Base-by-base conservation (phyloP, 2,888 invertebrate species). In the Notodonta dromedarius region DNA sequence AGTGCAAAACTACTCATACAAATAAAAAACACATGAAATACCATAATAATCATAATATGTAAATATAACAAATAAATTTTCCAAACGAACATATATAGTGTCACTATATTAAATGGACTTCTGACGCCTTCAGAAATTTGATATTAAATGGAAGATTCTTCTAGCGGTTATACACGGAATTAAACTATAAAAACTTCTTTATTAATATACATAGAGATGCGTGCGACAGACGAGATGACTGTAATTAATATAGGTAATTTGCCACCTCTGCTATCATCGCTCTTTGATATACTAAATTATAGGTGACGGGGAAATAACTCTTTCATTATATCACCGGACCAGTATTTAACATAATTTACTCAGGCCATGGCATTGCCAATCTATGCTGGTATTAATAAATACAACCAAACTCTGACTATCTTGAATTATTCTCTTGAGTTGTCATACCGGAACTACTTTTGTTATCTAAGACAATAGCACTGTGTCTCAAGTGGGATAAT, bases 121-220 rank as follows among this genome's bases (percentile, higher is more conserved):
- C 79, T 83, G 81, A 78, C 85, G 83, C 86, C 77, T 84, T 69
- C 60, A 62, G 84, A 78, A 84, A 86, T 79, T 63, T 73, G 82
- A 87, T 83, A 80, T 71, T 57, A 56, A 60, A 62, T 65, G 65
- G 59, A 68, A 63, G 70, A 67, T 65, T 67, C 67, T 65, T 74
- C 66, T 62, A 60, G 57, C 48, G 62, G 14, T 13, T 55, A 50
- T 67, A 64, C 63, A 58, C 9, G 5, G 59, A 61, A 63, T 53
- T 48, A 16, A 51, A 40, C 2, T 39, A 72, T 60, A 72, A 70
- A 70, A 70, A 69, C 32, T 14, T 48, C 42, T 53, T 55, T 61
- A 59, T 59, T 64, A 59, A 64, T 66, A 71, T 8, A 53, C 13
- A 14, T 24, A 40, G 58, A 58, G 46, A 39, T 54, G 35, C 51